Evolutionary conservation across 1,140 invertebrate species (phyloP), one percentile per base, ranked within the genome.

Genomic region (Drosophila nannoptera): DNA sequence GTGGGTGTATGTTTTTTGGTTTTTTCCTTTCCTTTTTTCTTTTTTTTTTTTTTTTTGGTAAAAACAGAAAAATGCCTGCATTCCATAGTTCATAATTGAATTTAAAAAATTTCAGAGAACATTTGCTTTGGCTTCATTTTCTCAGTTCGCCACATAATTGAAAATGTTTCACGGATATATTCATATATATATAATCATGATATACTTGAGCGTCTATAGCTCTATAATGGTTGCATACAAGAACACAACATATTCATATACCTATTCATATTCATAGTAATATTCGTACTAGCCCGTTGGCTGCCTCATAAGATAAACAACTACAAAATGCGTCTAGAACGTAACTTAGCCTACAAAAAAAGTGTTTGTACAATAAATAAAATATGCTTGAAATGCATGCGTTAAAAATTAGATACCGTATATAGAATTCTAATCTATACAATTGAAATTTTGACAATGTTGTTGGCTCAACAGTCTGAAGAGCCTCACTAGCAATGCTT

Each of bases 401-500:
- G 3, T 1, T 22, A 22, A 22, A 22, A 22, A 22, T 22, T 22
- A 22, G 22, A 22, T 22, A 22, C 22, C 22, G 22, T 22, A 22
- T 22, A 22, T 31, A 5, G 46, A 50, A 29, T 54, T 56, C 9
- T 22, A 56, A 63, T 49, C 58, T 68, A 46, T 53, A 62, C 9
- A 49, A 65, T 42, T 75, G 64, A 68, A 46, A 68, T 64, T 62
- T 55, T 73, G 33, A 43, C 63, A 72, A 77, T 48, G 50, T 69
- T 11, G 49, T 75, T 84, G 78, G 78, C 78, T 69, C 60, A 12
- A 22, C 22, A 22, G 2, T 7, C 38, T 72, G 56, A 40, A 38
- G 59, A 56, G 75, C 78, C 78, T 83, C 78, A 83, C 78, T 83
- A 83, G 78, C 78, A 78, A 84, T 62, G 80, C 80, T 83, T 83